phyloP scores from a whole-genome alignment of 1,140 invertebrate genomes.

The Drosophila varians region DNA sequence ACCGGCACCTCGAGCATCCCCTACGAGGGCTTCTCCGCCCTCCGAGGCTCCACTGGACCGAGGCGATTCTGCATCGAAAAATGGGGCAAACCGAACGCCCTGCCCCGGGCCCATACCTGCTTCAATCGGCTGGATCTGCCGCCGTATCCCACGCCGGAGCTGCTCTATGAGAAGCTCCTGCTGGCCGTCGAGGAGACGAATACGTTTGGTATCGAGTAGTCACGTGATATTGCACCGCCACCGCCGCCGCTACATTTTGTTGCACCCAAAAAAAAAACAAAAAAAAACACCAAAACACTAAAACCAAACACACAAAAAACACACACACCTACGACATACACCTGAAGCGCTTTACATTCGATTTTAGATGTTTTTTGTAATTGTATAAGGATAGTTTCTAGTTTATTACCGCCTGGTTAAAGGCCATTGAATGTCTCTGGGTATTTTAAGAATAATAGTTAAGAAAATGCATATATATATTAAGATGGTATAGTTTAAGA shows the following conservation, averaged over 20 bases:
- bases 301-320: neutral
- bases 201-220: conserved; percentile 97
- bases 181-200: conserved; percentile 98
- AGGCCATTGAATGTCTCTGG: neutral
- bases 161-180: conserved; percentile 96
- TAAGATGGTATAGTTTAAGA: no score
- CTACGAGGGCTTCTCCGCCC: conserved; percentile 97
- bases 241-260: conserved; percentile 3
- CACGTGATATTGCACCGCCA: conserved; percentile 23
- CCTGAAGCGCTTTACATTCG: conserved; percentile 36
- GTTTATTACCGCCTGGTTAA: neutral
- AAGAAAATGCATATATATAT: no score
- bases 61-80: conserved; percentile 99
- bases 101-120: conserved; percentile 98
- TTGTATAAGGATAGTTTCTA: conserved; percentile 2
- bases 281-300: neutral
- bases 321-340: neutral
- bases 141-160: conserved; percentile 96
- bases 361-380: conserved; percentile 33
- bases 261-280: conserved; percentile 6
- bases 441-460: neutral
- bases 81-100: conserved; percentile 97
- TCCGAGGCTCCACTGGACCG: conserved; percentile 97
- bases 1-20: conserved; percentile 99
- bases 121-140: conserved; percentile 98